Percentiles rank a stretch among this genome's conserved stretches.
Evolutionary conservation across 2,797 vertebrate species (phyloP).

Genomic region (Buphagus erythrorhynchus): DNA sequence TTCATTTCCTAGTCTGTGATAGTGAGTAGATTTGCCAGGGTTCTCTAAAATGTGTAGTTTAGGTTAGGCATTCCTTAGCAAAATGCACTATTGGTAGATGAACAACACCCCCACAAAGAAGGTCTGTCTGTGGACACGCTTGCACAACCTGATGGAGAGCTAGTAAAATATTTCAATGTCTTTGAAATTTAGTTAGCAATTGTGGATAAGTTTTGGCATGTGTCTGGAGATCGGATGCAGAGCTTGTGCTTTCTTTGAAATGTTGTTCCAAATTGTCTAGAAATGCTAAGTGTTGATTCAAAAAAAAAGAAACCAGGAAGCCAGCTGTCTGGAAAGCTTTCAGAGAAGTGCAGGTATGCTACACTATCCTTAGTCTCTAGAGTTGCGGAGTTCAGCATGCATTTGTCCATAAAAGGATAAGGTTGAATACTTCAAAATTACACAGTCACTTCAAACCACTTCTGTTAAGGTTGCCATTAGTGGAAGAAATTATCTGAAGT

Average conservation of each 20-base stretch:
- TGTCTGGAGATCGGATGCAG: background rate
- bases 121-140: background rate
- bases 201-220: slow-evolving; percentile 40
- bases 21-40: background rate
- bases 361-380: background rate
- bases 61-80: background rate
- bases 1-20: background rate
- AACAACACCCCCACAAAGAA: background rate
- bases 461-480: background rate
- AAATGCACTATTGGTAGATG: background rate
- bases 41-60: background rate
- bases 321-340: background rate
- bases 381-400: background rate
- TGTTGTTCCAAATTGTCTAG: background rate
- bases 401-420: background rate
- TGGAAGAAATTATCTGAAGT: background rate
- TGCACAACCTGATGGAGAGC: background rate
- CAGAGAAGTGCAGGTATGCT: background rate
- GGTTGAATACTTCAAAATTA: background rate
- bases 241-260: background rate
- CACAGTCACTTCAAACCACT: background rate
- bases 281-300: background rate
- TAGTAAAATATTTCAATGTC: slow-evolving; percentile 27
- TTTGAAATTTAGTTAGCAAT: slow-evolving; percentile 50
- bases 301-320: background rate